These are phyloP conservation scores for Decapterus maruadsi DNA, from an alignment of 2,797 vertebrate genomes.

Conservation along the genomic window DNA sequence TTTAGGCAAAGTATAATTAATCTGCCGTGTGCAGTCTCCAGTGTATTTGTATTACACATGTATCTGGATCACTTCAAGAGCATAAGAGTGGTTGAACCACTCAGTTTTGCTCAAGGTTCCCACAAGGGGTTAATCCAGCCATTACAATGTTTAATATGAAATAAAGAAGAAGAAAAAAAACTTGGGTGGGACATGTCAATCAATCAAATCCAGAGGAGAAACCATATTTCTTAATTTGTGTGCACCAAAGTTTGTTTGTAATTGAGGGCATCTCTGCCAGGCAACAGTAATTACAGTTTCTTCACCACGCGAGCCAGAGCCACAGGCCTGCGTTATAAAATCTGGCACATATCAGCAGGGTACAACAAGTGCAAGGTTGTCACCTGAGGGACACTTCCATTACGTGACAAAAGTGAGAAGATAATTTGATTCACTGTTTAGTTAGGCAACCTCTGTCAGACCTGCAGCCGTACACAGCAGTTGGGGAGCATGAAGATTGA, in stretches of 20 bases:
- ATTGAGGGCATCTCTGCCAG: slow-evolving; percentile 78
- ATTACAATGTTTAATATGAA: slow-evolving; percentile 9
- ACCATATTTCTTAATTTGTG: slow-evolving; percentile 54
- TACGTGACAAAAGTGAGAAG: slow-evolving; percentile 80
- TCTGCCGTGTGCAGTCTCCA: slow-evolving; percentile 5
- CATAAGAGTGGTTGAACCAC: background rate
- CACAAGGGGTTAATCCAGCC: background rate
- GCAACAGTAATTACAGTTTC: slow-evolving; percentile 80
- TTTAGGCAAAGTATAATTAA: slow-evolving; percentile 28
- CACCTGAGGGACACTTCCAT: slow-evolving; percentile 82
- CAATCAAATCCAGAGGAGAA: slow-evolving; percentile 42
- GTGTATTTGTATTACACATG: background rate
- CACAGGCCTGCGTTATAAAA: slow-evolving; percentile 71
- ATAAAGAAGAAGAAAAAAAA: background rate
- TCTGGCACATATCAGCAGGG: slow-evolving; percentile 75
- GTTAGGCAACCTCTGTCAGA: slow-evolving; percentile 86
- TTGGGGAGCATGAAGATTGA: slow-evolving; percentile 67
- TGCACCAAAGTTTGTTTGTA: slow-evolving; percentile 72
- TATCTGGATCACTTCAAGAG: too few species aligned
- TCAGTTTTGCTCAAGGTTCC: background rate
- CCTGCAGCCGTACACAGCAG: slow-evolving; percentile 81
- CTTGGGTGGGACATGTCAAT: background rate
- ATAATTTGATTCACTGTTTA: slow-evolving; percentile 91
- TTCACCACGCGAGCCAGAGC: slow-evolving; percentile 43
- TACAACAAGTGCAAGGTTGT: slow-evolving; percentile 78